These are phyloP conservation scores for Frankliniella intonsa DNA, from an alignment of 2,888 invertebrate species.

Conservation along the genomic window DNA sequence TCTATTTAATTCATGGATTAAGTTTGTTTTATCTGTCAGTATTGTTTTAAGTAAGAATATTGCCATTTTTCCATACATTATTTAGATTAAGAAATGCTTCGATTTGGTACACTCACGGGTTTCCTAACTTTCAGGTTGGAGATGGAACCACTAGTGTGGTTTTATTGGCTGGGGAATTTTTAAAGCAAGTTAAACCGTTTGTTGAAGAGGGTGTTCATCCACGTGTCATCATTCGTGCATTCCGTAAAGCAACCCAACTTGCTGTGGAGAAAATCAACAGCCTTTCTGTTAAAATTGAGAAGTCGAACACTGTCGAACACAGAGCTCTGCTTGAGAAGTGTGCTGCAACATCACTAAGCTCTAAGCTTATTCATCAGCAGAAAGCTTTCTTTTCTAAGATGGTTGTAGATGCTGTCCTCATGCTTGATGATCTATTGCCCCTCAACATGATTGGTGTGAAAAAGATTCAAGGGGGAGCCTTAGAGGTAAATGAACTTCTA, in stretches of 20 bases:
- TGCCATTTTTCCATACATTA: background rate
- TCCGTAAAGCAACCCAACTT: slow-evolving; percentile 76
- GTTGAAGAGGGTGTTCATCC: slow-evolving; percentile 97
- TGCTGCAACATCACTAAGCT: slow-evolving; percentile 93
- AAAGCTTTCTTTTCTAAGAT: slow-evolving; percentile 93
- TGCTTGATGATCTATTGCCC: slow-evolving; percentile 83
- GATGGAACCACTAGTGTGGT: slow-evolving; percentile 99
- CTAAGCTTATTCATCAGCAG: slow-evolving; percentile 94
- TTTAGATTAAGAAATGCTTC: background rate
- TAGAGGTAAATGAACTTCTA: slow-evolving; percentile 45
- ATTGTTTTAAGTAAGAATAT: background rate
- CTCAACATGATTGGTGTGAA: slow-evolving; percentile 99
- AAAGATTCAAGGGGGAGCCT: slow-evolving; percentile 67
- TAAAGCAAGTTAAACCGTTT: slow-evolving; percentile 90
- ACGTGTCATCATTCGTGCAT: slow-evolving; percentile 83
- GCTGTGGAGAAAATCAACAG: slow-evolving; percentile 77
- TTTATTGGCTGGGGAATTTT: slow-evolving; percentile 87
- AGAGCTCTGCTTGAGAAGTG: slow-evolving; percentile 74
- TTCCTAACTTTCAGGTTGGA: slow-evolving; percentile 65
- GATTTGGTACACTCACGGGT: background rate
- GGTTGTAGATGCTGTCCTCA: slow-evolving; percentile 95
- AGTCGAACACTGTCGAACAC: slow-evolving; percentile 57
- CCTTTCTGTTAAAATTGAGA: slow-evolving; percentile 74
- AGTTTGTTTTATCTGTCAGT: background rate
- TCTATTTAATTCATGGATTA: background rate